phyloP scores from a whole-genome alignment of 2,797 vertebrate genomes.

The Lerista edwardsae region DNA sequence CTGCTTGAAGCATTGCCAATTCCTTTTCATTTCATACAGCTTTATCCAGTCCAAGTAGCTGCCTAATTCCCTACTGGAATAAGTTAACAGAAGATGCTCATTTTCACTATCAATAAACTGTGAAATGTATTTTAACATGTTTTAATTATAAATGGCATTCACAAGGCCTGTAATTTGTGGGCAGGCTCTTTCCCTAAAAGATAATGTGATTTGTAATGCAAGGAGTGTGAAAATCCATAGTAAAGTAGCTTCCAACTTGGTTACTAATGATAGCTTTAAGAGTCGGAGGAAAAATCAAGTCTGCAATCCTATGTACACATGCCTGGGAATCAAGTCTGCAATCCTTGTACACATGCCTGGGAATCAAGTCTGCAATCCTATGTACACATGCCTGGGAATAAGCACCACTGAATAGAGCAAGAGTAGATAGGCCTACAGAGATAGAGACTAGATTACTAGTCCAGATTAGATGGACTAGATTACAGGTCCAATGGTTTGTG shows the following conservation, averaged over 20 bases:
- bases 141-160: slow-evolving; percentile 42
- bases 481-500: no score
- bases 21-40: slow-evolving; percentile 17
- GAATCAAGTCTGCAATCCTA: no score
- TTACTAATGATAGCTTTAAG: slow-evolving; percentile 17
- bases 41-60: slow-evolving; percentile 9
- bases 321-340: no score
- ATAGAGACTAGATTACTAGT: no score
- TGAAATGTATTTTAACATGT: slow-evolving; percentile 43
- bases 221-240: slow-evolving; percentile 3
- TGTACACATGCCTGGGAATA: no score
- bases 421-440: no score
- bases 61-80: slow-evolving; percentile 25
- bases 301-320: no score
- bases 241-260: slow-evolving; percentile 2
- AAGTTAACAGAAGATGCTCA: slow-evolving; percentile 33
- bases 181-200: slow-evolving; percentile 11
- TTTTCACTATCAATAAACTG: slow-evolving; percentile 48
- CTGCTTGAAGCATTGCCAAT: slow-evolving; percentile 19
- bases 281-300: slow-evolving; percentile 4
- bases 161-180: not conserved
- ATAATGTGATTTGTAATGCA: slow-evolving; percentile 21
- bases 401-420: no score
- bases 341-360: no score
- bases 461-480: no score